Base-by-base conservation (phyloP, 1,140 invertebrate species). In the Drosophila willistoni region DNA sequence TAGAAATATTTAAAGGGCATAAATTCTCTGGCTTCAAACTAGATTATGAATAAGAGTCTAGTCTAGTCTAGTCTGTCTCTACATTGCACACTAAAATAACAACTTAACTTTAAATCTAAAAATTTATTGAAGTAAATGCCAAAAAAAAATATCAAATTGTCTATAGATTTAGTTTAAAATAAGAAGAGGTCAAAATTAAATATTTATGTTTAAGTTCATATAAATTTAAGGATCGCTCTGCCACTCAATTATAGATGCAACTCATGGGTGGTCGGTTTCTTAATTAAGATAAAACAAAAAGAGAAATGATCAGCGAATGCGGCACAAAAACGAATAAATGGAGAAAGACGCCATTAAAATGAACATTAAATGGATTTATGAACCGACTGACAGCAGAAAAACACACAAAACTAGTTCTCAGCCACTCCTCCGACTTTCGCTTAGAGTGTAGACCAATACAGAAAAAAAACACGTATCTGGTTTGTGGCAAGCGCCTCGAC, bases 331-430 rank as follows among this genome's bases (percentile, higher is more conserved):
- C 29, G 71, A 68, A 75, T 59, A 65, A 61, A 66, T 66, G 42
- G 74, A 72, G 73, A 81, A 77, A 68, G 70, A 85, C 79, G 79
- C 77, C 83, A 87, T 86, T 86, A 68, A 73, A 73, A 77, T 25
- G 73, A 73, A 79, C 83, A 59, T 87, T 77, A 75, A 89, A 71
- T 89, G 70, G 83, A 87, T 87, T 87, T 87, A 87, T 68, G 83
- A 59, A 65, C 25, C 13, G 41, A n/a, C 47, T 54, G 65, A 73
- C 77, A 56, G 60, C 44, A 42, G 41, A 64, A 62, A 77, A 62
- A 73, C 68, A 22, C 7, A 51, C 76, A 56, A 87, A 87, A 87
- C 83, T 80, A 62, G 83, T 87, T 87, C 71, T 71, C 57, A 65
- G 84, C 79, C 83, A 83, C 83, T 68, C 83, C 83, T 72, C 73